These are phyloP conservation scores for Enteromius paludinosus DNA, from an alignment of 2,797 vertebrate species.

Conservation along the genomic window DNA sequence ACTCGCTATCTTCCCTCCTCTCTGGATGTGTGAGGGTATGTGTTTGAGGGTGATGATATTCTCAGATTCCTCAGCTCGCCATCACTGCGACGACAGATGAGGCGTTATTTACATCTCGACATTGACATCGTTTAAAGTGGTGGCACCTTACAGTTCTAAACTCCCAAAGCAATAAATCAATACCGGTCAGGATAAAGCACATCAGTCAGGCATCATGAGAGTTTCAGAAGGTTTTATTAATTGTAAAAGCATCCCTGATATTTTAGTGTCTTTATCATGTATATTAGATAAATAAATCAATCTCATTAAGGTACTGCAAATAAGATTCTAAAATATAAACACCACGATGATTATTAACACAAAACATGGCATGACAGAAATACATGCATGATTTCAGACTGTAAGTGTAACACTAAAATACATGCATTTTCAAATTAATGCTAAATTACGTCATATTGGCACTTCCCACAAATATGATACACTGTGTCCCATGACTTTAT, in stretches of 20 bases:
- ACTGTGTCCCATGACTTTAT: background rate
- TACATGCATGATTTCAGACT: background rate
- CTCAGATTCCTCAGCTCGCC: constrained; percentile 39
- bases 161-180: constrained; percentile 21
- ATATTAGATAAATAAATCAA: background rate
- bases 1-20: constrained; percentile 8
- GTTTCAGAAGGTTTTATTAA: constrained; percentile 28
- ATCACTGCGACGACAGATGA: background rate
- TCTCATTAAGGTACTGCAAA: background rate
- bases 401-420: background rate
- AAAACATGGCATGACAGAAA: background rate
- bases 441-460: background rate
- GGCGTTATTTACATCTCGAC: constrained; percentile 13
- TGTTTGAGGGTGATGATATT: constrained; percentile 43
- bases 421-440: background rate
- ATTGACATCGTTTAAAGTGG: constrained; percentile 20
- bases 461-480: background rate
- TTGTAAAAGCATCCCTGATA: background rate
- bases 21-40: constrained; percentile 56
- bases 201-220: background rate
- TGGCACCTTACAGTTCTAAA: background rate
- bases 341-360: background rate
- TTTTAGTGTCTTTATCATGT: constrained; percentile 5
- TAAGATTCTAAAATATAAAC: background rate
- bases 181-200: background rate